Base-by-base conservation (phyloP, 2,113 vertebrate species). In the Lepisosteus oculatus region DNA sequence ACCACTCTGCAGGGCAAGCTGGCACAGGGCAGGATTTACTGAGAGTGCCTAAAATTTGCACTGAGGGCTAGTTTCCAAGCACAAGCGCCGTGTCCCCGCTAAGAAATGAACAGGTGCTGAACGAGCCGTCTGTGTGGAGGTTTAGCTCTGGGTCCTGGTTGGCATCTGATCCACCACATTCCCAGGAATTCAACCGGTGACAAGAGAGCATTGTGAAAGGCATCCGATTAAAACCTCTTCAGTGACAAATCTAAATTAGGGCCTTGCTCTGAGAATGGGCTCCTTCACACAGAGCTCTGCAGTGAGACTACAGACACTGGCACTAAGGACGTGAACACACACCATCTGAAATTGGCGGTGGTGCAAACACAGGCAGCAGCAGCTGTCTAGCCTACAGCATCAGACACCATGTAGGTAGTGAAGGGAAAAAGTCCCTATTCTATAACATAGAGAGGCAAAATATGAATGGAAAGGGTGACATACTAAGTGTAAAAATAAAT, bases 51-150 rank as follows among this genome's bases (percentile, higher is more conserved):
- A 59, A 13, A 5, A n/a, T 7, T 5, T 59, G 57, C 57, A 13
- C 13, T 59, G n/a, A 5, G 14, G 4, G 9, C n/a, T n/a, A 13
- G n/a, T 59, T 3, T 59, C n/a, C 56, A 12, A 3, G 56, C 11
- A 29, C 56, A 59, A 6, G 47, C 9, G 47, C 29, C 2, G 47
- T 51, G 47, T 8, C 1, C n/a, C 13, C 8, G 11, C 56, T 59
- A 59, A 84, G 78, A 88, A 90, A 91, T 93, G 88, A 92, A 84
- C 87, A 90, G 85, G 79, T 93, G 88, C 80, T 89, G 89, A 92
- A 85, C 85, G 88, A 92, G 74, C 74, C 59, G 72, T 70, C 65
- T 85, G 85, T 82, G 67, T 83, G 82, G 74, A 87, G 82, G 72
- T 76, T 84, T 69, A 74, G 71, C 76, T 85, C 81, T 85, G 76